Evolutionary conservation across 1,140 invertebrate genomes (phyloP).

Genomic region (Brachionus angularis): DNA sequence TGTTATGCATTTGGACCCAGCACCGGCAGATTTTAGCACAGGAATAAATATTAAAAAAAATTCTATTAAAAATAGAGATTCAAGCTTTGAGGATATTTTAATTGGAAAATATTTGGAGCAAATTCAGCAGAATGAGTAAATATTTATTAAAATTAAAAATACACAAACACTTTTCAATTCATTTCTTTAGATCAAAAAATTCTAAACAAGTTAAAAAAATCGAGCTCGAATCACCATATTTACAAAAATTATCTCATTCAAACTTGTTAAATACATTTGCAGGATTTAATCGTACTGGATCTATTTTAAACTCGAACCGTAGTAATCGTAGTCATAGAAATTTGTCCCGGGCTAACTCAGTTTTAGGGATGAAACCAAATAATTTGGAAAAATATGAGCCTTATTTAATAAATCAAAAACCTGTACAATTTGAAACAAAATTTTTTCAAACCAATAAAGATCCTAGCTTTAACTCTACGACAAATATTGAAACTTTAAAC

Average conservation of each 20-base stretch:
- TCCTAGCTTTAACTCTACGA: conserved; percentile 3
- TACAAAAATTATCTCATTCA: conserved; percentile 32
- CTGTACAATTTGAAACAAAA: no score
- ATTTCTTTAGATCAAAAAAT: not conserved
- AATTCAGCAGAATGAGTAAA: conserved; percentile 12
- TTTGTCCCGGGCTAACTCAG: no score
- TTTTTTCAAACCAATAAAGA: no score
- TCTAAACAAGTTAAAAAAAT: not conserved
- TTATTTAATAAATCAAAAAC: no score
- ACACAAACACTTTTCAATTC: not conserved
- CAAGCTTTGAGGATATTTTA: conserved; percentile 21
- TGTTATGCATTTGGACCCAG: no score
- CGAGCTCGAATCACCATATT: conserved; percentile 32
- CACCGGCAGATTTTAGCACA: not conserved
- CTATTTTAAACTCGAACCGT: no score
- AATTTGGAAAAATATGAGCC: no score
- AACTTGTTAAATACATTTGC: not conserved
- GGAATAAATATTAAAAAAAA: conserved; percentile 1
- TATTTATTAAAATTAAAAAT: not conserved
- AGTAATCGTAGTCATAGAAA: no score
- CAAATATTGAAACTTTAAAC: conserved; percentile 7
- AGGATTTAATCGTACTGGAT: no score
- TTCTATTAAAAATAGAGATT: not conserved
- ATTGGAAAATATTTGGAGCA: conserved; percentile 41
- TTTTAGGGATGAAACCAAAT: no score